phyloP scores from a whole-genome alignment of 1,140 invertebrate genomes.

The Monochamus saltuarius region DNA sequence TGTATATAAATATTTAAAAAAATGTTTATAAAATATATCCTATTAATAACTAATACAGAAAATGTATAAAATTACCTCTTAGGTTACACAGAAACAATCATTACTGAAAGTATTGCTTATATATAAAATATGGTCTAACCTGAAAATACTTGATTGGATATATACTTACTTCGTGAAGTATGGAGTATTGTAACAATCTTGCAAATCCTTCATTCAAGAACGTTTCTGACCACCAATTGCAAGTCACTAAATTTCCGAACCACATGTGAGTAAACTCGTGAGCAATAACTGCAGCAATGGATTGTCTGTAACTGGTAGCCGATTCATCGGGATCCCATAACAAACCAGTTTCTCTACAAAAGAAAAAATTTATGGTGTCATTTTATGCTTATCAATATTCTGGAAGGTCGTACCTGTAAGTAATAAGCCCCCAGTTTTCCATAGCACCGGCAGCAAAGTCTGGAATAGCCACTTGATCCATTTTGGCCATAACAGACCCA shows the following conservation, averaged over 20 bases:
- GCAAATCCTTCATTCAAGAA: conserved; percentile 59
- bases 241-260: conserved; percentile 71
- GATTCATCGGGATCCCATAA: conserved; percentile 57
- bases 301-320: conserved; percentile 52
- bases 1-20: too few relatives aligned
- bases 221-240: conserved; percentile 54
- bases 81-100: too few relatives aligned
- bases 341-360: conserved; percentile 58
- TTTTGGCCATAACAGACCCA: conserved; percentile 18
- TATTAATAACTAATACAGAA: too few relatives aligned
- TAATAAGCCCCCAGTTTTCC: conserved; percentile 91
- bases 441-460: conserved; percentile 94
- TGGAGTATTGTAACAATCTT: conserved; percentile 50
- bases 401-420: conserved; percentile 61
- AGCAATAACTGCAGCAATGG: conserved; percentile 56
- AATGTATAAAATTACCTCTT: too few relatives aligned
- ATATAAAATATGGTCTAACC: too few relatives aligned
- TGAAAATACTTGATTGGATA: too few relatives aligned
- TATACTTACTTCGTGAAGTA: conserved; percentile 18
- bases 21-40: too few relatives aligned
- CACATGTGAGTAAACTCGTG: conserved; percentile 69
- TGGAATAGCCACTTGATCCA: conserved; percentile 68
- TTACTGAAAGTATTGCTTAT: too few relatives aligned
- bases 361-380: background rate
- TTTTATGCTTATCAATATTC: too few relatives aligned